These are phyloP conservation scores for Agriopis leucophaearia DNA, from an alignment of 2,888 invertebrate species.

Conservation along the genomic window DNA sequence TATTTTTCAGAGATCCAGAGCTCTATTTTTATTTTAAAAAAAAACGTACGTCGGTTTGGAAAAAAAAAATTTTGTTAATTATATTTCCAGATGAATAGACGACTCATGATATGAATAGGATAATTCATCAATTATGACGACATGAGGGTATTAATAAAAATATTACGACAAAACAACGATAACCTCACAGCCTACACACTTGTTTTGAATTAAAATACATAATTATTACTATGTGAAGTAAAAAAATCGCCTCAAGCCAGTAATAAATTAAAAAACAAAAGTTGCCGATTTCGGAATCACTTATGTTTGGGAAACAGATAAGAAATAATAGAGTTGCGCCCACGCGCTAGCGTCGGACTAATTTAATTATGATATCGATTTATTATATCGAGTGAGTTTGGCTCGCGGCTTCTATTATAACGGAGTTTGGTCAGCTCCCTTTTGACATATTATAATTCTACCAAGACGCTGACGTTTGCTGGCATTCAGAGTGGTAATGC, in stretches of 20 bases:
- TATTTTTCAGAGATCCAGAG: too few relatives aligned
- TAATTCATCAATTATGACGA: constrained; percentile 12
- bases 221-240: constrained; percentile 55
- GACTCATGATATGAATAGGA: background rate
- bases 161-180: constrained; percentile 52
- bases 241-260: constrained; percentile 61
- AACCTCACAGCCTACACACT: constrained; percentile 58
- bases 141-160: constrained; percentile 36
- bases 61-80: too few relatives aligned
- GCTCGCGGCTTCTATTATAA: constrained; percentile 40
- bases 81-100: too few relatives aligned
- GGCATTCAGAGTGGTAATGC: too few relatives aligned
- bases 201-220: constrained; percentile 56
- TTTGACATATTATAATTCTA: constrained; percentile 15
- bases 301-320: constrained; percentile 59
- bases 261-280: constrained; percentile 68
- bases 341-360: constrained; percentile 64
- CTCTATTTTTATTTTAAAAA: too few relatives aligned
- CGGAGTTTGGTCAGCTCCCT: constrained; percentile 15
- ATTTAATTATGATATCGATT: constrained; percentile 74
- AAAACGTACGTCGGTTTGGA: too few relatives aligned
- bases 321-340: constrained; percentile 54
- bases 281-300: constrained; percentile 66
- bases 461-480: too few relatives aligned
- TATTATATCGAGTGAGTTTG: constrained; percentile 52